Percentiles rank a stretch among this genome's conserved stretches.
phyloP scores from a whole-genome alignment of 2,113 vertebrate species.

The Cettia cetti region DNA sequence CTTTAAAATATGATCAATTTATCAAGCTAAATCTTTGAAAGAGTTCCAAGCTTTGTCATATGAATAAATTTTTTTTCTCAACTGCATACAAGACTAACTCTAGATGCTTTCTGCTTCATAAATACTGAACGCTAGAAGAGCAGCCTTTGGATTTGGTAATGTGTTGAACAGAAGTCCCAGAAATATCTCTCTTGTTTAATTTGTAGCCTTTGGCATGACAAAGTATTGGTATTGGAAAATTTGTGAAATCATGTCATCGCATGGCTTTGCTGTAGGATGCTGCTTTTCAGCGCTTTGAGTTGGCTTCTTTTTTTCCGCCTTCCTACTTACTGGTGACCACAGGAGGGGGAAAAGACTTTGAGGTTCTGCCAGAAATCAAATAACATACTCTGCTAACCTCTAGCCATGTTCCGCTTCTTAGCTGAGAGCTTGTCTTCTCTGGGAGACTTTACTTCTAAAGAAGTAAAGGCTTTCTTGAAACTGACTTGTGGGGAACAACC shows the following conservation, averaged over 20 bases:
- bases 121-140: not conserved
- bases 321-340: not conserved
- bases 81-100: not conserved
- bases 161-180: conserved; percentile 43
- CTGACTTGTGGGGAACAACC: not conserved
- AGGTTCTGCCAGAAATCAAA: conserved; percentile 14
- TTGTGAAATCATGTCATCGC: not conserved
- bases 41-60: conserved; percentile 28
- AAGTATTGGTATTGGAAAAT: conserved; percentile 59
- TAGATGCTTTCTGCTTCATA: conserved; percentile 15
- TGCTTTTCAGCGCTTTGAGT: not conserved
- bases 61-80: not conserved
- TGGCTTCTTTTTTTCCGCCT: not conserved
- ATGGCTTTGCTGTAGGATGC: conserved; percentile 7
- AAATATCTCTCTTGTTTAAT: conserved; percentile 51
- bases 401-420: not conserved
- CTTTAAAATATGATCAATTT: not conserved
- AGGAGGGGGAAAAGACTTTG: not conserved
- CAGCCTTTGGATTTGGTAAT: conserved; percentile 24
- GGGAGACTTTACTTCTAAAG: not conserved
- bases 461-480: not conserved
- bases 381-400: not conserved
- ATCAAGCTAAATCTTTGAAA: conserved; percentile 15
- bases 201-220: conserved; percentile 63
- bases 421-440: not conserved